These are phyloP conservation scores for Sanderia malayensis DNA, from an alignment of 30 jellyfish, hydroid and myxozoan species.

Conservation along the genomic window DNA sequence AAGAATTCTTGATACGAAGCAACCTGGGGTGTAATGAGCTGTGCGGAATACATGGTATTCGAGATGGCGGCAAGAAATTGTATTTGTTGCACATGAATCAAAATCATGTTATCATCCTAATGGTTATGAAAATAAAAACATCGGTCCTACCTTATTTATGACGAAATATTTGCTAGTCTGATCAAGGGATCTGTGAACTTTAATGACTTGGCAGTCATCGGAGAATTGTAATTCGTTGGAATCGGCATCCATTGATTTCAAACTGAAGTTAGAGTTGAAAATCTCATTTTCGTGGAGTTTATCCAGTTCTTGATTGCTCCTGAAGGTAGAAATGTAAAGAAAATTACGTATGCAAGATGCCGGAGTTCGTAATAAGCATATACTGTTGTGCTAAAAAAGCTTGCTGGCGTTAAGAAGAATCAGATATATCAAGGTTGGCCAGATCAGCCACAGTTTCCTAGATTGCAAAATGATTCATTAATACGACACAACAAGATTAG, in stretches of 20 bases:
- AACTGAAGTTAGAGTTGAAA: background rate
- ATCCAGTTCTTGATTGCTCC: slow-evolving; percentile 35
- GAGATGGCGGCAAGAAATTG: too few species aligned
- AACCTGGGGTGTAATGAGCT: too few species aligned
- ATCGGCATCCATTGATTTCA: slow-evolving; percentile 30
- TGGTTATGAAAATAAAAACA: too few species aligned
- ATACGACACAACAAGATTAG: background rate
- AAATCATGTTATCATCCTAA: too few species aligned
- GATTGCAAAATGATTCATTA: background rate
- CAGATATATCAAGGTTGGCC: background rate
- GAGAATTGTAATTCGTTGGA: slow-evolving; percentile 7
- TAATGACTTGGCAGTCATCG: slow-evolving; percentile 72
- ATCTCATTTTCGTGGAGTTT: slow-evolving; percentile 3
- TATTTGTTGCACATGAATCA: too few species aligned
- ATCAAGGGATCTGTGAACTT: slow-evolving; percentile 70
- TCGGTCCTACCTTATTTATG: slow-evolving; percentile 80
- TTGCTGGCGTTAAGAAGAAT: background rate
- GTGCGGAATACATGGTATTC: too few species aligned
- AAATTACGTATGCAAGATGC: too few species aligned
- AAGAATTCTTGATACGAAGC: too few species aligned
- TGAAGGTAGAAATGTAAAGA: background rate
- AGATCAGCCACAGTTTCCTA: background rate
- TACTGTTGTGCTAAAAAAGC: background rate
- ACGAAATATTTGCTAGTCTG: slow-evolving; percentile 74
- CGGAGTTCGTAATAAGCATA: too few species aligned